Percentiles rank a stretch among this genome's conserved stretches.
These are phyloP conservation scores for Pygocentrus nattereri DNA, from an alignment of 2,797 vertebrate species.

Conservation along the genomic window DNA sequence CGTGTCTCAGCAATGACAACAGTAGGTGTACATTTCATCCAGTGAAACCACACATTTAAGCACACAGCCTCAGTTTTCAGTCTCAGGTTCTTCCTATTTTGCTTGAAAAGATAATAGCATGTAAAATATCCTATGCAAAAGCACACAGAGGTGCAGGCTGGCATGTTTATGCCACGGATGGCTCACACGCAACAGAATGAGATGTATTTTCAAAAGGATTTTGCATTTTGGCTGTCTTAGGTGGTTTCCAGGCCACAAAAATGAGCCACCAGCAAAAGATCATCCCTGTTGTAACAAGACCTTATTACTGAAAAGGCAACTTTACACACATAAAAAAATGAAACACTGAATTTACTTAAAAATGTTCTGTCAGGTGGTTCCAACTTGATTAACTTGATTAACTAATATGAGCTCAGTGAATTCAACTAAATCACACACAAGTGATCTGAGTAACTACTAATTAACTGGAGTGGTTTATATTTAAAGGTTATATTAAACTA, in stretches of 20 bases:
- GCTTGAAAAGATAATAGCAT: not conserved
- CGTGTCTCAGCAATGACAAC: constrained; percentile 10
- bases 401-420: too few species aligned
- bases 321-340: not conserved
- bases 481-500: too few species aligned
- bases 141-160: not conserved
- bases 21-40: not conserved
- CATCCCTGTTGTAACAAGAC: not conserved
- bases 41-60: not conserved
- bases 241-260: not conserved
- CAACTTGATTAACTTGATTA: too few species aligned
- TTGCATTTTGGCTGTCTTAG: not conserved
- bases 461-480: too few species aligned
- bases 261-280: not conserved
- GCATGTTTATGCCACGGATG: not conserved
- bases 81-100: not conserved
- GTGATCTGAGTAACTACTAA: too few species aligned
- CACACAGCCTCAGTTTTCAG: not conserved
- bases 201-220: not conserved
- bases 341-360: too few species aligned
- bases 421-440: too few species aligned
- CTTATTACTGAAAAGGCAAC: not conserved
- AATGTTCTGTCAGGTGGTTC: too few species aligned
- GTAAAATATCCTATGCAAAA: constrained; percentile 5
- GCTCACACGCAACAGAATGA: not conserved